Evolutionary conservation across 2,797 vertebrate species (phyloP), one percentile per base, ranked within the genome.

Genomic region (Betta splendens): DNA sequence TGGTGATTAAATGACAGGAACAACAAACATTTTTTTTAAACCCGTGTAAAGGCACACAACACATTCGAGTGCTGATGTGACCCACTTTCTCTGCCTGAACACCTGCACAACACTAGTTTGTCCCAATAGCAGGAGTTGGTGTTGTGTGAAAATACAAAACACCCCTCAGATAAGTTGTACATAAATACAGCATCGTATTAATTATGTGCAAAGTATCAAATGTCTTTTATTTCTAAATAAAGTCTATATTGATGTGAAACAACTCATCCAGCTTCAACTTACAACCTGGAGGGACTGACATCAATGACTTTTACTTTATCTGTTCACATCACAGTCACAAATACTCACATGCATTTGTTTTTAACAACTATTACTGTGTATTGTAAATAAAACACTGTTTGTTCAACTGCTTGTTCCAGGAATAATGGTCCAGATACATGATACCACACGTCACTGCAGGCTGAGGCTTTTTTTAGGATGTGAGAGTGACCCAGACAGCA

Each of bases 401-500:
- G 42, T 62, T 64, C 5, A 53, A 68, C 22, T 32, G 21, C 26
- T 53, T 43, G 20, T 42, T 9, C 25, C 3, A 8, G 64, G 31
- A 71, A 77, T 61, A 60, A 75, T 65, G 55, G 36, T 32, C 23
- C 35, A 33, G 55, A 68, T 73, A 64, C 44, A 16, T 0, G 3
- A 75, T 56, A 69, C 52, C 38, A 64, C 7, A 25, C 23, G 25
- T 7, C 28, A 20, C 23, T 75, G 52, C 60, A 64, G 66, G 36
- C 64, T 68, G 64, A 43, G 45, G 73, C 75, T 84, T 82, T 84
- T 79, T 84, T 80, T 86, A 86, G 80, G 38, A 65, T 55, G 61
- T 53, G 59, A 83, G 79, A 77, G 64, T 89, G 86, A 87, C 82
- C 84, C 84, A 88, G 85, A 85, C 86, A 69, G 46, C 9, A 8